These are phyloP conservation scores for Actinemys pallida DNA, from an alignment of 2,113 vertebrate species.

Conservation along the genomic window DNA sequence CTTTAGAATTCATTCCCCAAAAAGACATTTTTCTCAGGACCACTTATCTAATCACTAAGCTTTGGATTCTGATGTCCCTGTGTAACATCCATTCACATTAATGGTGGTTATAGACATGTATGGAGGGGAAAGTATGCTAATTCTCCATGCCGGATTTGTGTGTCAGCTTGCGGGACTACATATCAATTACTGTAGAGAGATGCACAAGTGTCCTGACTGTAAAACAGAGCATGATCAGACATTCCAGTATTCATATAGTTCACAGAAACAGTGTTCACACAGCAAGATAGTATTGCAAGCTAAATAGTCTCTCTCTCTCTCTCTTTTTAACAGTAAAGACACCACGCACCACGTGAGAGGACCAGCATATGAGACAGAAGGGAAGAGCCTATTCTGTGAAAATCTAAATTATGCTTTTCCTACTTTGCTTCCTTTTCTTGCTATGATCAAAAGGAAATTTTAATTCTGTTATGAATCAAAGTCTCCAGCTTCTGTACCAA, in stretches of 20 bases:
- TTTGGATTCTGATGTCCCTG: not conserved
- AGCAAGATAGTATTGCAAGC: not conserved
- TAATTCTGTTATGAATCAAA: conserved; percentile 53
- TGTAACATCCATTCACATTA: not conserved
- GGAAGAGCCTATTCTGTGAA: conserved; percentile 55
- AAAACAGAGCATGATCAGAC: not conserved
- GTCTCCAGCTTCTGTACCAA: conserved; percentile 33
- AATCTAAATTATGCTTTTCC: conserved; percentile 39
- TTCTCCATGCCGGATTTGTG: not conserved
- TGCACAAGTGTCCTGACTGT: not conserved
- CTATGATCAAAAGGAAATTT: conserved; percentile 44
- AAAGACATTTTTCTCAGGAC: not conserved
- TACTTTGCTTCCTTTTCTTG: conserved; percentile 39
- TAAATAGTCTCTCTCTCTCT: conserved; percentile 26
- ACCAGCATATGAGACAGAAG: not conserved
- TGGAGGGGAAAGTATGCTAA: not conserved
- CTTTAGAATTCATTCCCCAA: not conserved
- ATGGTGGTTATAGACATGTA: not conserved
- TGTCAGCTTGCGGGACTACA: not conserved
- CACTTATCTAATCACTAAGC: not conserved
- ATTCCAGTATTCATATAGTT: not conserved
- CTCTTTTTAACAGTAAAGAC: conserved; percentile 42
- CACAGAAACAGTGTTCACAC: not conserved
- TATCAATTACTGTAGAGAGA: not conserved
- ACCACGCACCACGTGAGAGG: not conserved